Conservation (phyloP, 2,888 invertebrate genomes). For the Drosophila quinaria region DNA sequence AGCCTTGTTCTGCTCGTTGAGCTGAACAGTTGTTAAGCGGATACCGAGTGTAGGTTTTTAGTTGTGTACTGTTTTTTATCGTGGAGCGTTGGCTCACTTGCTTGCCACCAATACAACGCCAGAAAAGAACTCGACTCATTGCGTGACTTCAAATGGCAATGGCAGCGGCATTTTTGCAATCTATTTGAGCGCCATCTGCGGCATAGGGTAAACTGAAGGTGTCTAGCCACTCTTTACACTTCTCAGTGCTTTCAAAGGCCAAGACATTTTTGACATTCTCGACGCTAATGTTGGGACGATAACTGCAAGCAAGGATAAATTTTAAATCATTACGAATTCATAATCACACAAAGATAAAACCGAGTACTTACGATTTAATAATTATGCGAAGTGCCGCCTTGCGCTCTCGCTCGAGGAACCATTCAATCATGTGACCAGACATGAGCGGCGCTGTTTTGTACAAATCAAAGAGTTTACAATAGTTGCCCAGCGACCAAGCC, state of each 20-base stretch:
- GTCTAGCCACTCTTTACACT: slow-evolving; percentile 95
- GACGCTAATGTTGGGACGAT: slow-evolving; percentile 96
- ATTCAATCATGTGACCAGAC: slow-evolving; percentile 98
- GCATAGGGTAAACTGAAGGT: slow-evolving; percentile 91
- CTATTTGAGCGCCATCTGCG: slow-evolving; percentile 90
- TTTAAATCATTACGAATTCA: not conserved
- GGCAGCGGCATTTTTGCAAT: slow-evolving; percentile 91
- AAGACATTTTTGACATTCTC: slow-evolving; percentile 94
- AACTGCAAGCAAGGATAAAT: slow-evolving; percentile 88
- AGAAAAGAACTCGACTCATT: slow-evolving; percentile 12
- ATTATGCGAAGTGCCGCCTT: slow-evolving; percentile 96
- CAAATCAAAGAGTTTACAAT: slow-evolving; percentile 96
- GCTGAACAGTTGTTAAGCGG: slow-evolving; percentile 29
- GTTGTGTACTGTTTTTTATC: slow-evolving; percentile 23
- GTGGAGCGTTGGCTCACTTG: slow-evolving; percentile 7
- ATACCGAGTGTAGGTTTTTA: slow-evolving; percentile 24
- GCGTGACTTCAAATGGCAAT: slow-evolving; percentile 70
- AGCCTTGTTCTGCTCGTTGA: slow-evolving; percentile 14
- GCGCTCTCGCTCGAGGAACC: slow-evolving; percentile 98
- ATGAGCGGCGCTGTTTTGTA: slow-evolving; percentile 96
- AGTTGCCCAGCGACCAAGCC: slow-evolving; percentile 97
- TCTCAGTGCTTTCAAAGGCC: slow-evolving; percentile 93
- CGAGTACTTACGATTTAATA: slow-evolving; percentile 96
- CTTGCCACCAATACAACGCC: slow-evolving; percentile 19
- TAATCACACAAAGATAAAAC: not conserved